Percentiles rank a stretch among this genome's conserved stretches.
These are phyloP conservation scores for Alentia gelatinosa DNA, from an alignment of 2,888 invertebrate genomes.

Conservation along the genomic window DNA sequence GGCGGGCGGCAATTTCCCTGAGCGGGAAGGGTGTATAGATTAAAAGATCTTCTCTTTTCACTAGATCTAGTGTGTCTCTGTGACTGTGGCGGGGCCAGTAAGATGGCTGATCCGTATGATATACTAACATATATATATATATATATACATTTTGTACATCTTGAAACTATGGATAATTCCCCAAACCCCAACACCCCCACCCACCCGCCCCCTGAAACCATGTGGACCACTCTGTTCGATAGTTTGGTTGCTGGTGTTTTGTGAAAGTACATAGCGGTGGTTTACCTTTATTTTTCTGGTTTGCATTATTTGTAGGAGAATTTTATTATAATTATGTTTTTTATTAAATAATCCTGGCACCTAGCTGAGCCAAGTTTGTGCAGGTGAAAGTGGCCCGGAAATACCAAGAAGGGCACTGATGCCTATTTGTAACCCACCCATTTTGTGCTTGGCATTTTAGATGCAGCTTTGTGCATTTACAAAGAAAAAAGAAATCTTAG, in stretches of 20 bases:
- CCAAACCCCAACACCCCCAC: too few species aligned
- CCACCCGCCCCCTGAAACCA: not conserved
- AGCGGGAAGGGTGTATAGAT: constrained; percentile 13
- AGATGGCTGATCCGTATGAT: constrained; percentile 18
- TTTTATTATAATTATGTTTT: too few species aligned
- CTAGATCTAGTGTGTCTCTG: constrained; percentile 43
- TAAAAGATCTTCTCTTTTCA: not conserved
- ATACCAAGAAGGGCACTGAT: not conserved
- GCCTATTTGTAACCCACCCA: not conserved
- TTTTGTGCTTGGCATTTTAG: constrained; percentile 29
- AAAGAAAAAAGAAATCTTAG: too few species aligned
- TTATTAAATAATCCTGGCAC: too few species aligned
- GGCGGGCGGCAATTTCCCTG: constrained; percentile 10
- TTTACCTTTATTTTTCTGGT: not conserved
- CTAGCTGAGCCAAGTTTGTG: too few species aligned
- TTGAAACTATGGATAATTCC: not conserved
- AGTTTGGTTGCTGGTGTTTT: not conserved
- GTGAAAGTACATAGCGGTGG: not conserved
- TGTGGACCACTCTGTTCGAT: not conserved
- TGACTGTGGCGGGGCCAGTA: constrained; percentile 21
- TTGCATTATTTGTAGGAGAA: too few species aligned
- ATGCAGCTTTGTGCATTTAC: not conserved
- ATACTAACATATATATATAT: not conserved
- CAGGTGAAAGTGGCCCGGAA: too few species aligned
- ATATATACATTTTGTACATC: constrained; percentile 28